phyloP scores from a whole-genome alignment of 2,797 vertebrate genomes.

The Acrossocheilus wenchowensis region DNA sequence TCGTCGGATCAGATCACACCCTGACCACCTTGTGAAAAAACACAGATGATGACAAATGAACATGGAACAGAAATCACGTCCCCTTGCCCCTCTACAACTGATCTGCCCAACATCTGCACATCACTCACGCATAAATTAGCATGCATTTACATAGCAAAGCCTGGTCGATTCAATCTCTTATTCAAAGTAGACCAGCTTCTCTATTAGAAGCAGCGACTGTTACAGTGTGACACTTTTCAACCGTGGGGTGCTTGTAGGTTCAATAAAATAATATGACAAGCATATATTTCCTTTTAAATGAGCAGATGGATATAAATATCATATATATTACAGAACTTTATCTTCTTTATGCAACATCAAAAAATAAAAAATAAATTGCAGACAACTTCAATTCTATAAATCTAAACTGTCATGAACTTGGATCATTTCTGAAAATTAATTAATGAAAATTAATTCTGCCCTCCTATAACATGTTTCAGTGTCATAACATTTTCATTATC shows the following conservation, averaged over 20 bases:
- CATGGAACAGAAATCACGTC: constrained; percentile 48
- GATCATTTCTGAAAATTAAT: too few relatives aligned
- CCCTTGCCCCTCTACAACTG: constrained; percentile 50
- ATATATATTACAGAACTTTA: too few relatives aligned
- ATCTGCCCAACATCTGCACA: constrained; percentile 45
- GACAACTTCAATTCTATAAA: too few relatives aligned
- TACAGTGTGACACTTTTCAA: background rate
- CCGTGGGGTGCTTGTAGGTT: background rate
- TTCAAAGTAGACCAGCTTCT: constrained; percentile 40
- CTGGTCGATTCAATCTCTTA: constrained; percentile 44
- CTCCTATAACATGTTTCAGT: too few relatives aligned
- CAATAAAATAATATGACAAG: background rate
- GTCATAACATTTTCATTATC: too few relatives aligned
- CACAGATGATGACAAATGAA: constrained; percentile 54
- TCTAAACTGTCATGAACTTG: too few relatives aligned
- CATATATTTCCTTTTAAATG: background rate
- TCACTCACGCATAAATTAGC: constrained; percentile 45
- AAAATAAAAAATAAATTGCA: too few relatives aligned
- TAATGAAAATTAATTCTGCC: too few relatives aligned
- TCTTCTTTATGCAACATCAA: too few relatives aligned
- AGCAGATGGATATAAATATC: background rate
- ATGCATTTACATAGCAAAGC: constrained; percentile 57
- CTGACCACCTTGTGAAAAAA: constrained; percentile 32
- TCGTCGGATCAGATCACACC: constrained; percentile 12
- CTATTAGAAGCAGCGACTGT: constrained; percentile 33